phyloP scores from a whole-genome alignment of 2,797 vertebrate species.

The Psittacula derbiana region DNA sequence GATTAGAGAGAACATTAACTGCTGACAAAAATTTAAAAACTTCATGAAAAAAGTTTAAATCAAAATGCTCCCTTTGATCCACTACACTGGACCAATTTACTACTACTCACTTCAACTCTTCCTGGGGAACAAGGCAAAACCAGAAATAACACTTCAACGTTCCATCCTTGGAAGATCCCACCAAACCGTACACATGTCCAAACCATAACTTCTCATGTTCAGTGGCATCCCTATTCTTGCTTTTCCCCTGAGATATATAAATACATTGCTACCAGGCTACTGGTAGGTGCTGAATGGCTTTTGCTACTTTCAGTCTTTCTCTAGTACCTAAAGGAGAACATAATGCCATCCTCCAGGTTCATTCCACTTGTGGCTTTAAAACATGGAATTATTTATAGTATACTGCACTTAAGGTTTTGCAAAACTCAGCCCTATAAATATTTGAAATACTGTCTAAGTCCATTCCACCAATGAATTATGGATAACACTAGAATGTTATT shows the following conservation, averaged over 20 bases:
- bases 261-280: not conserved
- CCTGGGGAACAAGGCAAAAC: fast-evolving
- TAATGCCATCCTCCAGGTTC: not conserved
- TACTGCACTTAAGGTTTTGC: not conserved
- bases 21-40: not conserved
- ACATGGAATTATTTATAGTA: not conserved
- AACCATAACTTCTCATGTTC: not conserved
- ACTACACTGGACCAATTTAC: not conserved
- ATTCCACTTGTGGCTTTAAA: not conserved
- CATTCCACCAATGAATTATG: not conserved
- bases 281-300: not conserved
- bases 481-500: not conserved
- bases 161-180: not conserved
- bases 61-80: not conserved
- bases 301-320: not conserved
- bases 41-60: not conserved
- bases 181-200: fast-evolving
- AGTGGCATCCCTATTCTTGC: not conserved
- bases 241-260: not conserved
- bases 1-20: not conserved
- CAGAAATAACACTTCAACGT: not conserved
- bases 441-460: not conserved
- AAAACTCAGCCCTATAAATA: not conserved
- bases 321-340: not conserved
- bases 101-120: not conserved